Conservation (phyloP, 2,113 vertebrate genomes). For the Miniopterus natalensis region DNA sequence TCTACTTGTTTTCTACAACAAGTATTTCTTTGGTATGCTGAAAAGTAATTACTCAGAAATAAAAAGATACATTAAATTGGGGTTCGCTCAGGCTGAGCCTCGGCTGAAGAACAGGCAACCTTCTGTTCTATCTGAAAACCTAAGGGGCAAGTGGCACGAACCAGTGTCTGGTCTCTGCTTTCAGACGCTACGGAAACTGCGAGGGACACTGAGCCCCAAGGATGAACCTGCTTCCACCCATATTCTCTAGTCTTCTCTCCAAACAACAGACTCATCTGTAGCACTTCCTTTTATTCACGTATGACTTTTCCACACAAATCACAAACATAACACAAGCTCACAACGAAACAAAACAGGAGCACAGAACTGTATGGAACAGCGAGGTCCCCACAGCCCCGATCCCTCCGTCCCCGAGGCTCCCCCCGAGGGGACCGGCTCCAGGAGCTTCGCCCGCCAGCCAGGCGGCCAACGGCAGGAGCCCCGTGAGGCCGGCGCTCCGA, state of each 20-base stretch:
- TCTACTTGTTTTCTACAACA: conserved; percentile 28
- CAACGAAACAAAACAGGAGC: not conserved
- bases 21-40: not conserved
- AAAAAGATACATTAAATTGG: not conserved
- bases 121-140: not conserved
- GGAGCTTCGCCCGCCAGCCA: no score
- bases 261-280: not conserved
- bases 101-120: not conserved
- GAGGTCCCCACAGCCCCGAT: no score
- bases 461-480: no score
- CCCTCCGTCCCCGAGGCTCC: not conserved
- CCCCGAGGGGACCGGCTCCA: no score
- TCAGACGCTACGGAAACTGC: not conserved
- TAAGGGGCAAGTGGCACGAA: not conserved
- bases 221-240: not conserved
- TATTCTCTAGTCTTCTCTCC: not conserved
- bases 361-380: not conserved
- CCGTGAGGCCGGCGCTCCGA: no score
- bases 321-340: not conserved
- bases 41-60: not conserved
- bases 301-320: not conserved
- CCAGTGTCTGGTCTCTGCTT: not conserved
- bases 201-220: not conserved
- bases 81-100: not conserved
- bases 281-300: not conserved